Evolutionary conservation across 2,888 invertebrate species (phyloP).

Genomic region (Laothoe populi): DNA sequence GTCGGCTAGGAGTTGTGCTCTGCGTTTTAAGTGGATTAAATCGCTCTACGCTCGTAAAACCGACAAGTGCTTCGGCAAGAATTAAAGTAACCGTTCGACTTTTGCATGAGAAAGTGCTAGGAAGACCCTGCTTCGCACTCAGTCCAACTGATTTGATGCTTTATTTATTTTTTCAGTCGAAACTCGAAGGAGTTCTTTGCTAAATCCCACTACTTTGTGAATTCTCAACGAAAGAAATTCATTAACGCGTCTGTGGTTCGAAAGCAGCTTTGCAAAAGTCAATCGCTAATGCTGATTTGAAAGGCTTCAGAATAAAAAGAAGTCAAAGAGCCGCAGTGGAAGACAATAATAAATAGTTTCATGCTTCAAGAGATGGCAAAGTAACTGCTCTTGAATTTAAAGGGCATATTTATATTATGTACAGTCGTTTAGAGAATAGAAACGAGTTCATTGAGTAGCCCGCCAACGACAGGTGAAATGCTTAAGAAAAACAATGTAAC

Average conservation of each 20-base stretch:
- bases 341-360: slow-evolving; percentile 70
- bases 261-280: slow-evolving; percentile 38
- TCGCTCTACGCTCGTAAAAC: slow-evolving; percentile 84
- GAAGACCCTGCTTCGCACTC: slow-evolving; percentile 73
- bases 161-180: slow-evolving; percentile 71
- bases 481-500: slow-evolving; percentile 70
- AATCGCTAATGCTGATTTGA: slow-evolving; percentile 32
- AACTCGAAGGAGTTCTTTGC: slow-evolving; percentile 65
- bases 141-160: slow-evolving; percentile 70
- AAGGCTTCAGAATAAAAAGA: slow-evolving; percentile 38
- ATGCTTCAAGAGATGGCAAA: slow-evolving; percentile 62
- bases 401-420: slow-evolving; percentile 76
- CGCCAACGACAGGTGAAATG: slow-evolving; percentile 71
- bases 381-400: slow-evolving; percentile 78
- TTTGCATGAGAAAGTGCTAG: slow-evolving; percentile 83
- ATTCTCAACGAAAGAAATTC: slow-evolving; percentile 75
- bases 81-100: slow-evolving; percentile 84
- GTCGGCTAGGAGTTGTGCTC: slow-evolving; percentile 83
- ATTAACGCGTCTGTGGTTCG: slow-evolving; percentile 54
- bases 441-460: slow-evolving; percentile 77
- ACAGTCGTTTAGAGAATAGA: slow-evolving; percentile 75
- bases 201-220: slow-evolving; percentile 68
- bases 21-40: slow-evolving; percentile 86
- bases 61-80: slow-evolving; percentile 83
- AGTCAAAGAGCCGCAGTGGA: slow-evolving; percentile 63